A percentile compares a stretch with the other conserved stretches of the same genome.
Evolutionary conservation across 2,113 vertebrate genomes (phyloP).

Genomic region (Empidonax traillii): DNA sequence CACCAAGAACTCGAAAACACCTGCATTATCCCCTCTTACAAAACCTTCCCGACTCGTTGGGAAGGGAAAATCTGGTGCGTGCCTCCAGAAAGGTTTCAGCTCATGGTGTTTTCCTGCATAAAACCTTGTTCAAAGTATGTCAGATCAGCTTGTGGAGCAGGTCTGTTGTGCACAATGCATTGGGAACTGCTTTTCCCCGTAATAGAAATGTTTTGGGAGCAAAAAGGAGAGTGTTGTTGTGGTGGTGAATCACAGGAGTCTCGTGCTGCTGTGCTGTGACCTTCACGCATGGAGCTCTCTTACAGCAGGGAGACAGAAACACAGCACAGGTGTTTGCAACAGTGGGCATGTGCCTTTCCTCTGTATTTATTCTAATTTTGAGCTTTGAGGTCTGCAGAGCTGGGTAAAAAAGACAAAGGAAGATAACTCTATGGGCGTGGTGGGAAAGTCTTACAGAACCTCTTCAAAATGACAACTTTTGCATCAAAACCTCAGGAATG

Average conservation of each 20-base stretch:
- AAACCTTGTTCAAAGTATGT: not conserved
- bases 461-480: not conserved
- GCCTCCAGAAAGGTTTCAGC: not conserved
- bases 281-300: not conserved
- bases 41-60: not conserved
- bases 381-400: not conserved
- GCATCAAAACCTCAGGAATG: not conserved
- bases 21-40: not conserved
- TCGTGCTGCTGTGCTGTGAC: not conserved
- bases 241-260: no score
- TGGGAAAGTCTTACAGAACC: not conserved
- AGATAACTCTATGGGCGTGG: not conserved
- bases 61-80: not conserved
- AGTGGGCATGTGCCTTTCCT: not conserved
- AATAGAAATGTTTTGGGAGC: not conserved
- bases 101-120: not conserved
- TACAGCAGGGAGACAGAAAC: not conserved
- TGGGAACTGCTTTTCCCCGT: not conserved
- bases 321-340: rapidly evolving
- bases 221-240: not conserved
- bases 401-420: not conserved
- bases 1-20: not conserved
- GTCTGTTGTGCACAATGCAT: not conserved
- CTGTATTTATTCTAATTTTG: not conserved
- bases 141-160: not conserved